Base-by-base conservation (phyloP, 2,113 vertebrate genomes). In the Cavia porcellus region DNA sequence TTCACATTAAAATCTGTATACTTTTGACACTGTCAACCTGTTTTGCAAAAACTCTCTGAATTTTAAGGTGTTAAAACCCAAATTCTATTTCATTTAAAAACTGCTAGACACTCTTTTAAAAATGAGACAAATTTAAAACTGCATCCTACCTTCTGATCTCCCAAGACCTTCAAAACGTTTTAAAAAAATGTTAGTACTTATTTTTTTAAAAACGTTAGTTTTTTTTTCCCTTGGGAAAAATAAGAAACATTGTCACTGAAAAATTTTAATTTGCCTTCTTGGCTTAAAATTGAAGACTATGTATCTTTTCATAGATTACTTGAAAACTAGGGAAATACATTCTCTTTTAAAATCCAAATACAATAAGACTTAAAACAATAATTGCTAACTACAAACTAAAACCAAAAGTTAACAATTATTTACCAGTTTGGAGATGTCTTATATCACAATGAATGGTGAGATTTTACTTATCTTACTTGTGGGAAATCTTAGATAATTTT, bases 1-100 rank as follows among this genome's bases (percentile, higher is more conserved):
- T 66, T 72, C n/a, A 96, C 96, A 96, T 92, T 97, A 93, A 95
- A 95, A 96, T 82, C 32, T 80, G 24, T 64, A 30, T 94, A 19
- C 68, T 91, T 77, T 89, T 95, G 52, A 96, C 11, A 97, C 20
- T 1, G 90, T 90, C 92, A 87, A 35, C 3, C n/a, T 77, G 4
- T 90, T 96, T 85, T 28, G 55, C 72, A 81, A 97, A 95, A 92
- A 68, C 38, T 83, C 42, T 7, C 17, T 86, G 88, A 70, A 62
- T 90, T 84, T 50, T 61, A 89, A 94, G 92, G 66, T 38, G 57
- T 72, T 74, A 77, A 92, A 97, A 97, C 59, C 2, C 47, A 94
- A 95, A 90, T 79, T 22, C 19, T 8, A 93, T 91, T 96, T 95
- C 38, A 90, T 70, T 96, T 50, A 38, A 89, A 96, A 91, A 66